phyloP scores from a whole-genome alignment of 2,797 vertebrate species.

The Sebastes matsubarae region DNA sequence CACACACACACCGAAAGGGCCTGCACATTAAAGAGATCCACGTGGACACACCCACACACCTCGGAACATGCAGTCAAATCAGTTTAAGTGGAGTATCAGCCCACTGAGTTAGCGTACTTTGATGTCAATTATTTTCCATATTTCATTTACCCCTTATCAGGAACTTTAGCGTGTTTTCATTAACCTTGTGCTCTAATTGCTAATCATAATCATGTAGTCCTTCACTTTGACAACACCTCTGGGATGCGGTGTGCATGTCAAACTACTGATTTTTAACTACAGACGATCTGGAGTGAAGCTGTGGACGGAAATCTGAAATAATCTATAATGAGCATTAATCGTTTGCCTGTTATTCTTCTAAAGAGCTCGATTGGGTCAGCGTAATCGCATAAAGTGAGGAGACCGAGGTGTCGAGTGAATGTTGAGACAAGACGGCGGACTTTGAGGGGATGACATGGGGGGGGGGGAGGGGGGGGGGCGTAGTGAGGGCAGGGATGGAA shows the following conservation, averaged over 20 bases:
- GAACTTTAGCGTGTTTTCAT: slow-evolving; percentile 61
- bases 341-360: not conserved
- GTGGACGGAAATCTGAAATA: not conserved
- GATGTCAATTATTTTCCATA: slow-evolving; percentile 50
- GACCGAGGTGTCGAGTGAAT: not conserved
- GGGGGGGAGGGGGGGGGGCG: no score
- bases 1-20: no score
- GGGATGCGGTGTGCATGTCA: slow-evolving; percentile 29
- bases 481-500: not conserved
- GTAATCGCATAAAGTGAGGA: slow-evolving; percentile 3
- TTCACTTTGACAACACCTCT: slow-evolving; percentile 40
- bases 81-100: slow-evolving; percentile 24
- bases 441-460: not conserved
- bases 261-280: slow-evolving; percentile 19
- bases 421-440: not conserved
- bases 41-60: not conserved
- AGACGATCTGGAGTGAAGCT: not conserved
- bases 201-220: slow-evolving; percentile 62
- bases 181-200: slow-evolving; percentile 67
- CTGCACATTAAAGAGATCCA: not conserved
- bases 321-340: slow-evolving; percentile 27
- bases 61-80: slow-evolving; percentile 7
- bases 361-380: not conserved
- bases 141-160: slow-evolving; percentile 53
- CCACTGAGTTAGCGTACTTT: slow-evolving; percentile 36